Evolutionary conservation across 2,888 invertebrate genomes (phyloP).

Genomic region (Ariolimax columbianus): DNA sequence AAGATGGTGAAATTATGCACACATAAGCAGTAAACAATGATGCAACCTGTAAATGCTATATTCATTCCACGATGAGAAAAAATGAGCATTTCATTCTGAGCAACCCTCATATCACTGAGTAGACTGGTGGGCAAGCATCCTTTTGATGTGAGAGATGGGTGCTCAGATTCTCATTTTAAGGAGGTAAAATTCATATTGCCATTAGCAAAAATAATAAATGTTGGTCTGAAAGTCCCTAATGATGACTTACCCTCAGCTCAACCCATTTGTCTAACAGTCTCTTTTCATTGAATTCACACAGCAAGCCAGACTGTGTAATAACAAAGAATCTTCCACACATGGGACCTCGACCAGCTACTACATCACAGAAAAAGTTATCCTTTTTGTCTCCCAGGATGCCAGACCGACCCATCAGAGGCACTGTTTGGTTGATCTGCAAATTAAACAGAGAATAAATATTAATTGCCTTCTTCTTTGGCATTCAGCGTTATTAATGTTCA

Average conservation of each 20-base stretch:
- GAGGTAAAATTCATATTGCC: too few species aligned
- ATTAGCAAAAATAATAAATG: too few species aligned
- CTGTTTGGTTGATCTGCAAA: slow-evolving; percentile 75
- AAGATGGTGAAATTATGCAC: too few species aligned
- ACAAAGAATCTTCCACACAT: slow-evolving; percentile 93
- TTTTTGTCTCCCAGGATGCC: slow-evolving; percentile 97
- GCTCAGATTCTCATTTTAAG: too few species aligned
- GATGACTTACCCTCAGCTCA: slow-evolving; percentile 80
- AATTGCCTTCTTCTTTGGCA: not conserved
- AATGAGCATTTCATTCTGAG: too few species aligned
- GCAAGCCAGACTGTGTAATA: slow-evolving; percentile 92
- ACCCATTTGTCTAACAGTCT: slow-evolving; percentile 93
- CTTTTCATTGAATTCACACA: slow-evolving; percentile 97
- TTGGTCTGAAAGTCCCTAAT: too few species aligned
- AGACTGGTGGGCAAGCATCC: too few species aligned
- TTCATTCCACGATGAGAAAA: too few species aligned
- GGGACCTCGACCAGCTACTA: slow-evolving; percentile 92
- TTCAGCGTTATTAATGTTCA: not conserved
- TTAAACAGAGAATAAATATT: not conserved
- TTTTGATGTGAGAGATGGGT: too few species aligned
- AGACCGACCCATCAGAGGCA: slow-evolving; percentile 86
- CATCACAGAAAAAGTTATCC: slow-evolving; percentile 98
- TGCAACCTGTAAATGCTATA: too few species aligned
- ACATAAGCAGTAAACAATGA: too few species aligned
- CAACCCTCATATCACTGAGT: too few species aligned